phyloP scores from a whole-genome alignment of 2,888 invertebrate species.

The Camptogramma bilineatum region DNA sequence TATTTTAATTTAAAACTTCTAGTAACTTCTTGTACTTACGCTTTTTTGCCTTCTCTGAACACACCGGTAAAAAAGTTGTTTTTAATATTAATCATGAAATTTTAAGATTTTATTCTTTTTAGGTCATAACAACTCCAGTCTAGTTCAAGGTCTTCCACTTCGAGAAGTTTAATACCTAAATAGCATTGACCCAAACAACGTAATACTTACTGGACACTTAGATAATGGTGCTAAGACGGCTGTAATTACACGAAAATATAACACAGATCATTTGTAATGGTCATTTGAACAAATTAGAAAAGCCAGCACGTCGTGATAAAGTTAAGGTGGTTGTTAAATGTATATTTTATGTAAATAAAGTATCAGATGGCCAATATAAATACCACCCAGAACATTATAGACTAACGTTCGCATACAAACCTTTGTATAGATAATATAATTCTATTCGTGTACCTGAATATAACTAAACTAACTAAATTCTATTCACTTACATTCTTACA shows the following conservation, averaged over 20 bases:
- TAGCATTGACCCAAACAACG: conserved; percentile 30
- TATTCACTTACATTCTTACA: too few species aligned
- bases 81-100: background rate
- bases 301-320: conserved; percentile 15
- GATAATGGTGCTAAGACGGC: conserved; percentile 23
- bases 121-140: conserved; percentile 1
- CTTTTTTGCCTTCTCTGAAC: too few species aligned
- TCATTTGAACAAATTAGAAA: conserved; percentile 20
- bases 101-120: background rate
- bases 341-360: conserved; percentile 24
- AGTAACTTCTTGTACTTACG: too few species aligned
- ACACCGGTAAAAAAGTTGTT: too few species aligned
- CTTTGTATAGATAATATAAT: background rate
- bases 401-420: background rate
- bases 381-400: conserved; percentile 15
- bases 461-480: too few species aligned
- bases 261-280: conserved; percentile 4
- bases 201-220: conserved; percentile 24
- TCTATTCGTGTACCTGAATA: background rate
- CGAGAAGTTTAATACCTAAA: conserved; percentile 11
- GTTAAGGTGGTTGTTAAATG: conserved; percentile 14
- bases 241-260: conserved; percentile 25
- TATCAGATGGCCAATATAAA: conserved; percentile 7
- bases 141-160: conserved; percentile 20
- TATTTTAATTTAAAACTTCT: too few species aligned